phyloP scores from a whole-genome alignment of 2,113 vertebrate species.

The Pedionomus torquatus region DNA sequence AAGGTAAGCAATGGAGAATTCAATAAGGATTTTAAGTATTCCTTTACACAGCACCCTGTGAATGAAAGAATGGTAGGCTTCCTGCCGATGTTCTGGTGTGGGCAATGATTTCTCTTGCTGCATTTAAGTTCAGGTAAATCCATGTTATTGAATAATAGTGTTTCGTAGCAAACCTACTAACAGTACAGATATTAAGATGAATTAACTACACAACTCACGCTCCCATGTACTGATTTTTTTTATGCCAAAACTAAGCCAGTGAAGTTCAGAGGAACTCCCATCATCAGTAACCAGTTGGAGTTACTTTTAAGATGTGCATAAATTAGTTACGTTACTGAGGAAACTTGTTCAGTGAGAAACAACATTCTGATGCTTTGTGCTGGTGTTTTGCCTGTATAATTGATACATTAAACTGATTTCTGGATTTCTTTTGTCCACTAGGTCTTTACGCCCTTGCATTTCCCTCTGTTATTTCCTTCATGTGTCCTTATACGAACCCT shows the following conservation, averaged over 20 bases:
- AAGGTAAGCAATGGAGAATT: constrained; percentile 62
- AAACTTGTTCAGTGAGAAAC: neutral
- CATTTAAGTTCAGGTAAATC: neutral
- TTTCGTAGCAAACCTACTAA: neutral
- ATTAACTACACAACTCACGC: neutral
- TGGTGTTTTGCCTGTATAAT: neutral
- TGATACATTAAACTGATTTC: neutral
- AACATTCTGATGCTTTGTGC: neutral
- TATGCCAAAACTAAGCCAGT: neutral
- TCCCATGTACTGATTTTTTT: neutral
- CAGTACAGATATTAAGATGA: neutral
- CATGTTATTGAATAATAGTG: neutral
- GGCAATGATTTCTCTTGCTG: neutral
- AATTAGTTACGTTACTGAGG: neutral
- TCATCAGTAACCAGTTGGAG: neutral
- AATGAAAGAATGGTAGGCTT: neutral
- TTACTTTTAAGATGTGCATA: neutral
- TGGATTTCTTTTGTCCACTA: neutral
- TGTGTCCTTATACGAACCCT: constrained; percentile 34
- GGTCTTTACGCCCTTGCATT: neutral
- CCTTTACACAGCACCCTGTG: neutral
- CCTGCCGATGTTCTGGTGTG: neutral
- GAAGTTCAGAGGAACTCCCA: neutral
- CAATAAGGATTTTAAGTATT: constrained; percentile 18
- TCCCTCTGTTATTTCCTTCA: constrained; percentile 9